Evolutionary conservation across 2,888 invertebrate genomes (phyloP), one percentile per base, ranked within the genome.

Genomic region (Sipunculus nudus): DNA sequence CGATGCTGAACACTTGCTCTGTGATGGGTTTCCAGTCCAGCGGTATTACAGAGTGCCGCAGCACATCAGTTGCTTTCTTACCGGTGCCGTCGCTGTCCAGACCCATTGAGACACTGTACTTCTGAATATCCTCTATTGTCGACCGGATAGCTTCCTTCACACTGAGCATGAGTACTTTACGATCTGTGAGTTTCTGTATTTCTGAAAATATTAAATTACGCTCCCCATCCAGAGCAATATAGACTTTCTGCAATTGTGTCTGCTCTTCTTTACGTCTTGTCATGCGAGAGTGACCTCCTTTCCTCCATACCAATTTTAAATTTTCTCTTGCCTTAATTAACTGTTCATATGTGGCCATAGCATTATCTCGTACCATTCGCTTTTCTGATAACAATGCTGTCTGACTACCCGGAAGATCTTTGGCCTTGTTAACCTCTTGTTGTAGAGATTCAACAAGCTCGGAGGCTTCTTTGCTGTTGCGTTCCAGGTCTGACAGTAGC

Each of bases 141-240:
- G 56, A 26, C 1, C 59, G 32, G n/a, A 77, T 66, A 1, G 79
- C 76, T 63, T 78, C 79, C 39, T 75, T 67, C 8, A 79, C 76
- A 32, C 76, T 74, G 1, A 76, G 60, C 1, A 78, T 63, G 39
- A 76, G 71, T 8, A 78, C 70, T 53, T 78, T 78, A n/a, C 59
- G 52, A 21, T 73, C 67, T 8, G 71, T 70, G 5, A 74, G 57
- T 16, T 59, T 63, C 32, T 73, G 70, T 8, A 76, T 67, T 46
- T 73, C 68, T 39, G 66, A 63, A 57, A 68, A 74, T 46, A 73
- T 66, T 16, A 63, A 53, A 28, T 62, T 53, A 4, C 75, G 55
- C 29, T 67, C 63, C 21, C 66, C 53, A 25, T 64, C 47, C 35
- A 77, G 67, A 53, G 74, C 72, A 26, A 73, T 29, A 59, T 79